Evolutionary conservation across 2,113 vertebrate genomes (phyloP).

Genomic region (Hucho hucho): DNA sequence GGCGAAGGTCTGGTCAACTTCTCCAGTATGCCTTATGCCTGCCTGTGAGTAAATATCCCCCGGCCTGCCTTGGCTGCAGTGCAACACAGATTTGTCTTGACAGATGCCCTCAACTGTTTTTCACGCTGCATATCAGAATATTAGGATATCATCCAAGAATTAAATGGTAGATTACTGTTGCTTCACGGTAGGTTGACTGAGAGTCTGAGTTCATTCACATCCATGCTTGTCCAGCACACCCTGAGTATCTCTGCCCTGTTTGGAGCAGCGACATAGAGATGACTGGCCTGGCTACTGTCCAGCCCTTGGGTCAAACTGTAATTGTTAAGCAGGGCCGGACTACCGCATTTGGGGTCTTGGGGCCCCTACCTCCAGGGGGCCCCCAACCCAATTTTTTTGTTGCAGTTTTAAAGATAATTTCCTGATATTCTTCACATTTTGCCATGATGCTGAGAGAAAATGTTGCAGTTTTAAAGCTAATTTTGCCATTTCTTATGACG

Average conservation of each 20-base stretch:
- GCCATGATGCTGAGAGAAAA: no score
- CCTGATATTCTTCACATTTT: no score
- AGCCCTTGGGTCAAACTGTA: constrained; percentile 19
- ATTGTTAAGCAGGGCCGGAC: constrained; percentile 3
- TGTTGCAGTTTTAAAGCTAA: no score
- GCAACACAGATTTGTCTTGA: constrained; percentile 9
- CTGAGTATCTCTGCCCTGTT: not conserved
- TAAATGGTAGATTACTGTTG: constrained; percentile 13
- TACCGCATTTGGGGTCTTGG: no score
- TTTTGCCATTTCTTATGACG: no score
- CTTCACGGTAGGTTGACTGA: constrained; percentile 7
- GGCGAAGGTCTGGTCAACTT: constrained; percentile 7
- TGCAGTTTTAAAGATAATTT: no score
- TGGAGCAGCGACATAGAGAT: not conserved
- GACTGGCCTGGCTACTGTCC: not conserved
- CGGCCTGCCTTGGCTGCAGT: not conserved
- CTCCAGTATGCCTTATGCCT: constrained; percentile 9
- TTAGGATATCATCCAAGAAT: constrained; percentile 27
- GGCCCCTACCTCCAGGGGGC: no score
- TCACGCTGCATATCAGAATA: constrained; percentile 7
- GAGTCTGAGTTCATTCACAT: constrained; percentile 7
- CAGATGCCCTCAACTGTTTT: constrained; percentile 25
- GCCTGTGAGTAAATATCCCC: not conserved
- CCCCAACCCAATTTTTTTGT: no score
- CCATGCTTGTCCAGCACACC: not conserved